phyloP scores from a whole-genome alignment of 1,140 invertebrate species.

The Musca vetustissima region DNA sequence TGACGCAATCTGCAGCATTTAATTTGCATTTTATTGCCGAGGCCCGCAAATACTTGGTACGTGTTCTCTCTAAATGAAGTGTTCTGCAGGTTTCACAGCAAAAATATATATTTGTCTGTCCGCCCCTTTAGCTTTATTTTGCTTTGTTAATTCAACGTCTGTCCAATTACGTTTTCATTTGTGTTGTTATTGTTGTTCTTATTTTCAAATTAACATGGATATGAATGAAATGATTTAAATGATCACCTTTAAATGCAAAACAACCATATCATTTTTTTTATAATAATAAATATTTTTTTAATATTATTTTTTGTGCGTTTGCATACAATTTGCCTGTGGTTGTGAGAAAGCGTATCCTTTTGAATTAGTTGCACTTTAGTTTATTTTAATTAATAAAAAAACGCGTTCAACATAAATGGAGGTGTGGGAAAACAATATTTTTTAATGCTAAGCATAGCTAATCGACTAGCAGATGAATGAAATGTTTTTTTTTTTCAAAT shows the following conservation, averaged over 20 bases:
- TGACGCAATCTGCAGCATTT: constrained; percentile 39
- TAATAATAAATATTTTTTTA: constrained; percentile 10
- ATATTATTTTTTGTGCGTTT: background rate
- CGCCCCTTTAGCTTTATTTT: no score
- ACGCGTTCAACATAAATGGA: no score
- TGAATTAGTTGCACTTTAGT: constrained; percentile 7
- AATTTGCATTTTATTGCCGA: constrained; percentile 56
- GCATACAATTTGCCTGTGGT: background rate
- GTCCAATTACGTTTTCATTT: background rate
- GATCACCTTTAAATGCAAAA: constrained; percentile 18
- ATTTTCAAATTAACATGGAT: constrained; percentile 23
- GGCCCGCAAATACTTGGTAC: background rate
- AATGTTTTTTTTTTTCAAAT: no score
- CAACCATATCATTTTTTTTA: constrained; percentile 20
- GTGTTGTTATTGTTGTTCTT: constrained; percentile 1
- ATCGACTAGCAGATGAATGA: no score
- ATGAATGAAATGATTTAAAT: constrained; percentile 24
- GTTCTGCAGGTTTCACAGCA: background rate
- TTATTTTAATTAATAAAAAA: background rate
- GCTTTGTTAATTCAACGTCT: background rate
- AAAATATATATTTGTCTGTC: constrained; percentile 13
- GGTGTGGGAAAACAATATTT: no score
- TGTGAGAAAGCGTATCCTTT: background rate
- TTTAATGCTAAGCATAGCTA: no score
- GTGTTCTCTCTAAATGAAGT: background rate